These are phyloP conservation scores for Yponomeuta malinellus DNA, from an alignment of 2,888 invertebrate species.

Conservation along the genomic window DNA sequence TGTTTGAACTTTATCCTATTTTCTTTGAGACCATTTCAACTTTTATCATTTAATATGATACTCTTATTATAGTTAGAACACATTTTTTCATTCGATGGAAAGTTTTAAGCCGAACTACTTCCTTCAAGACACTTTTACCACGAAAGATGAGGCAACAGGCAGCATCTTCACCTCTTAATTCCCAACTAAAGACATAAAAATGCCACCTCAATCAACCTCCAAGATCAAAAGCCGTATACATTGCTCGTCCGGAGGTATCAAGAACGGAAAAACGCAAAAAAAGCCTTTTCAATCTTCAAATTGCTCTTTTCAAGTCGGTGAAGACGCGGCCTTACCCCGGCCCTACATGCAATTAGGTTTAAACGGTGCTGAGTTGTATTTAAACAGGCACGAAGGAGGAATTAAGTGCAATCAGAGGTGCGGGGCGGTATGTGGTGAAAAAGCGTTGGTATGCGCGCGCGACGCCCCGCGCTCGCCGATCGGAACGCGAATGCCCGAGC, in stretches of 20 bases:
- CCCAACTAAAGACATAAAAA: not conserved
- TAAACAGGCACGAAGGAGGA: constrained; percentile 64
- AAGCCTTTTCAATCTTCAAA: constrained; percentile 9
- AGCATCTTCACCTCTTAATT: not conserved
- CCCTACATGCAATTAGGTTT: constrained; percentile 17
- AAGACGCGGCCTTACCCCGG: constrained; percentile 12
- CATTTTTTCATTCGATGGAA: too few species aligned
- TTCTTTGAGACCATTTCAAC: too few species aligned
- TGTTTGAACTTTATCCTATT: too few species aligned
- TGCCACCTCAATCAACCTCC: not conserved
- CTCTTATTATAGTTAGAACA: too few species aligned
- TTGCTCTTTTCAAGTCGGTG: constrained; percentile 11
- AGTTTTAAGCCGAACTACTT: too few species aligned
- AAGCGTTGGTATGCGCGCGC: constrained; percentile 54
- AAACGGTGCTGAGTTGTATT: constrained; percentile 31
- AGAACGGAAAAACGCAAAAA: constrained; percentile 7
- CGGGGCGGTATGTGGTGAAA: constrained; percentile 57
- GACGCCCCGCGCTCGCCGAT: constrained; percentile 50
- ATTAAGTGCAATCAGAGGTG: constrained; percentile 68
- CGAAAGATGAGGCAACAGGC: not conserved
- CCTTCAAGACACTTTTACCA: not conserved
- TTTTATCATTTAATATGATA: too few species aligned
- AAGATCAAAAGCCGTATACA: constrained; percentile 10
- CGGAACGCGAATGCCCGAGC: constrained; percentile 42
- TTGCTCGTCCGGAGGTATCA: constrained; percentile 5